Percentiles rank a stretch among this genome's conserved stretches.
Evolutionary conservation across 2,888 invertebrate species (phyloP).

Genomic region (Amiota communis): DNA sequence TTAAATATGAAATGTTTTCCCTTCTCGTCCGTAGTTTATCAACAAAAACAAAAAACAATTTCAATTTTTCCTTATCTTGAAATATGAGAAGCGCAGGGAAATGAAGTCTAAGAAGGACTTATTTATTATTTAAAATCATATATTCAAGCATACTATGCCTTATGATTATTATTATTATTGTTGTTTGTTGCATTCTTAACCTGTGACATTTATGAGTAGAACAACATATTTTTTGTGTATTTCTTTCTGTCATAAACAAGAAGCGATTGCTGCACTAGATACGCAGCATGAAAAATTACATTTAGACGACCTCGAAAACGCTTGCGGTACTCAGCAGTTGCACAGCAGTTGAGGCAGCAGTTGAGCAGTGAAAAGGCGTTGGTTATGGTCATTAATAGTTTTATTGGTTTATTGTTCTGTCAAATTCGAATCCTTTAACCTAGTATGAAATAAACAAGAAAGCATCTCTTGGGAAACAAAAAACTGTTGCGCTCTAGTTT

Average conservation of each 20-base stretch:
- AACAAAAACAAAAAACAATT: too few relatives aligned
- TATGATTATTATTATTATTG: too few relatives aligned
- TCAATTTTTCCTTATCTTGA: too few relatives aligned
- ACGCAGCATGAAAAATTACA: conserved; percentile 54
- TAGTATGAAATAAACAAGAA: not conserved
- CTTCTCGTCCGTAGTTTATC: too few relatives aligned
- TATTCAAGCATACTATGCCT: too few relatives aligned
- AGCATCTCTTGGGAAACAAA: not conserved
- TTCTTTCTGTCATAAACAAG: not conserved
- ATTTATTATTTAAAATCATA: too few relatives aligned
- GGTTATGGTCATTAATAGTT: conserved; percentile 68
- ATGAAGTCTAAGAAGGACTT: too few relatives aligned
- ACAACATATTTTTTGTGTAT: not conserved
- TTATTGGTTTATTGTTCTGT: conserved; percentile 56
- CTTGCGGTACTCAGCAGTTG: conserved; percentile 1
- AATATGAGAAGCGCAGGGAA: too few relatives aligned
- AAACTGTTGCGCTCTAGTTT: conserved; percentile 49
- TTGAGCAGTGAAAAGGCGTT: conserved; percentile 49
- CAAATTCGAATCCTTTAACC: conserved; percentile 51
- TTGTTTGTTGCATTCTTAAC: too few relatives aligned
- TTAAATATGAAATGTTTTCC: too few relatives aligned
- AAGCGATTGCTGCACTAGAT: conserved; percentile 58
- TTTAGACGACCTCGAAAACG: conserved; percentile 13
- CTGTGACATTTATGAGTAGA: too few relatives aligned
- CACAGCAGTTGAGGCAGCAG: not conserved